A percentile compares a stretch with the other conserved stretches of the same genome.
Evolutionary conservation across 2,888 invertebrate species (phyloP).

Genomic region (Syritta pipiens): DNA sequence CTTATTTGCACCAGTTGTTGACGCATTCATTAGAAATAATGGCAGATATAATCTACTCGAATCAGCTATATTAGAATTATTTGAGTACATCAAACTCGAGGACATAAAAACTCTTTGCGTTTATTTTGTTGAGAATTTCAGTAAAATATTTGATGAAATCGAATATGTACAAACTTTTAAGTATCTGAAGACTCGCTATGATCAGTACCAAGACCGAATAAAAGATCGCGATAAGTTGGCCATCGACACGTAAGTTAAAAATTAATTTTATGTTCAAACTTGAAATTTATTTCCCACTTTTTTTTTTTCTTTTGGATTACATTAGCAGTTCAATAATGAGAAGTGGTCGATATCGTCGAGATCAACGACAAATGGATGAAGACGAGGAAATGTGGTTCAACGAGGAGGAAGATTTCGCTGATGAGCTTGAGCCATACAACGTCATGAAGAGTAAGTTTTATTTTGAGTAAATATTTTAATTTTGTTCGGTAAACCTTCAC

Average conservation of each 20-base stretch:
- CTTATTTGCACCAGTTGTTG: constrained; percentile 96
- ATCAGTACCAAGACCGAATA: constrained; percentile 94
- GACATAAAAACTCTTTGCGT: constrained; percentile 94
- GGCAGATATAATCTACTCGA: constrained; percentile 99
- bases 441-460: constrained; percentile 78
- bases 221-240: constrained; percentile 90
- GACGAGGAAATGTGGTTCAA: constrained; percentile 99
- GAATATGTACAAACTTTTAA: constrained; percentile 99
- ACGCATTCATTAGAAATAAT: constrained; percentile 97
- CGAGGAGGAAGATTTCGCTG: constrained; percentile 95
- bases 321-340: constrained; percentile 84
- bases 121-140: constrained; percentile 97
- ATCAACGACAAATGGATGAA: constrained; percentile 96
- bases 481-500: constrained; percentile 28
- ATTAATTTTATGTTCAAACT: neutral
- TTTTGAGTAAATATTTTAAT: neutral
- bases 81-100: constrained; percentile 98
- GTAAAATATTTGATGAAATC: constrained; percentile 94
- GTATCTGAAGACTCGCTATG: constrained; percentile 91
- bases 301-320: neutral
- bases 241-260: constrained; percentile 83
- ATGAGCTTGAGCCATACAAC: constrained; percentile 81
- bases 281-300: neutral
- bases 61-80: constrained; percentile 99
- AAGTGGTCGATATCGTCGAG: constrained; percentile 88